A percentile compares a stretch with the other conserved stretches of the same genome.
phyloP scores from a whole-genome alignment of 2,888 invertebrate species.

The Philopedon plagiatum region DNA sequence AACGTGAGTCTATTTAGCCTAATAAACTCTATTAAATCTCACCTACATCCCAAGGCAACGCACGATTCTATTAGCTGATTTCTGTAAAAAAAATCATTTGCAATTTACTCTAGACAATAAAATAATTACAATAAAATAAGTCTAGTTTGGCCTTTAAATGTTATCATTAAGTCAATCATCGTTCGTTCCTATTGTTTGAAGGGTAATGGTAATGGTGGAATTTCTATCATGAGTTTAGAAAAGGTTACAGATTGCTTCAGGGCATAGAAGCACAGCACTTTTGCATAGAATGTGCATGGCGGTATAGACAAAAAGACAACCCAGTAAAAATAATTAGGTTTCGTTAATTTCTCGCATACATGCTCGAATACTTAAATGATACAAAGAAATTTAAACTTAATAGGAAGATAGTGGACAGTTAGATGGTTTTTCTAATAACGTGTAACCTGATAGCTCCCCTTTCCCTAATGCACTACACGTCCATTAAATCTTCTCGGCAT shows the following conservation, averaged over 20 bases:
- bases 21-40: slow-evolving; percentile 21
- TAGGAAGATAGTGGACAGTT: too few relatives aligned
- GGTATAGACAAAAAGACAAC: too few relatives aligned
- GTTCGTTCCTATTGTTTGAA: slow-evolving; percentile 39
- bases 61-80: slow-evolving; percentile 46
- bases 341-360: too few relatives aligned
- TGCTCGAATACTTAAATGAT: too few relatives aligned
- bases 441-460: too few relatives aligned
- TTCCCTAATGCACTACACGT: too few relatives aligned
- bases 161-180: slow-evolving; percentile 51
- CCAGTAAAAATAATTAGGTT: too few relatives aligned
- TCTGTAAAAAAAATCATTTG: slow-evolving; percentile 30
- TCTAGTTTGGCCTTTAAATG: slow-evolving; percentile 40
- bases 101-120: slow-evolving; percentile 32
- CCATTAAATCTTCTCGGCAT: too few relatives aligned
- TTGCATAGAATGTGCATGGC: too few relatives aligned
- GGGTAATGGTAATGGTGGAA: slow-evolving; percentile 33
- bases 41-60: slow-evolving; percentile 31
- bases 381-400: too few relatives aligned
- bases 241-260: slow-evolving; percentile 38
- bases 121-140: slow-evolving; percentile 42
- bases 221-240: slow-evolving; percentile 38
- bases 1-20: slow-evolving; percentile 17
- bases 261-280: slow-evolving; percentile 17
- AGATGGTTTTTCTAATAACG: too few relatives aligned